phyloP scores from a whole-genome alignment of 2,797 vertebrate genomes.

The Chaetodon trifasciatus region DNA sequence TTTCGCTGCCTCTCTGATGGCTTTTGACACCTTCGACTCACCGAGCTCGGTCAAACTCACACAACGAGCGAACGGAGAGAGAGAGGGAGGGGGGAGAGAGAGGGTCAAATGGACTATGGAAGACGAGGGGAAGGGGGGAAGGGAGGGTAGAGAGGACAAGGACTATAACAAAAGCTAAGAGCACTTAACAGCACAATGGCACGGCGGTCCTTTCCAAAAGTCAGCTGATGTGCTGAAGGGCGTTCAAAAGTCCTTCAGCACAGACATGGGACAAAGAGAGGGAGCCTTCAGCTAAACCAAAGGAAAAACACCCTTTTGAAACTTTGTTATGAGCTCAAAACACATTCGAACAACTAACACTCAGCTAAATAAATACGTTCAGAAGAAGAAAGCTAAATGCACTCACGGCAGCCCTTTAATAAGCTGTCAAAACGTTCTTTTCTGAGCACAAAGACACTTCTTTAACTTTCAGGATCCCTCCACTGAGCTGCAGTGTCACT shows the following conservation, averaged over 20 bases:
- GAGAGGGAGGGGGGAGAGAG: constrained; percentile 24
- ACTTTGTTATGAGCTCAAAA: constrained; percentile 31
- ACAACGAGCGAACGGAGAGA: constrained; percentile 40
- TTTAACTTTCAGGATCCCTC: not conserved
- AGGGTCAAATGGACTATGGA: constrained; percentile 64
- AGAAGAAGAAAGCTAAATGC: not conserved
- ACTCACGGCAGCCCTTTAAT: constrained; percentile 4
- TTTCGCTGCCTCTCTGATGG: constrained; percentile 72
- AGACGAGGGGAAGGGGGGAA: constrained; percentile 54
- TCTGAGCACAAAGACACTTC: not conserved
- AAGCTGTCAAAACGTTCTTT: constrained; percentile 20
- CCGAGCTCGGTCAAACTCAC: constrained; percentile 69
- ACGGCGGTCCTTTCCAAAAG: constrained; percentile 76
- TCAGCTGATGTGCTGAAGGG: constrained; percentile 83
- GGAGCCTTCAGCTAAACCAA: constrained; percentile 54
- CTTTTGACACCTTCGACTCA: constrained; percentile 82
- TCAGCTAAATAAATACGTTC: constrained; percentile 16
- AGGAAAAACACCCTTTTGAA: constrained; percentile 59
- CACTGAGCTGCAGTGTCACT: constrained; percentile 8
- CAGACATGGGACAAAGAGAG: constrained; percentile 65
- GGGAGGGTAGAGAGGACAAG: constrained; percentile 76
- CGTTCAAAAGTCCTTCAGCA: constrained; percentile 76
- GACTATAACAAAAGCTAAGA: constrained; percentile 84
- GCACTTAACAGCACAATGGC: constrained; percentile 83
- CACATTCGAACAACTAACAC: not conserved